Evolutionary conservation across 2,888 invertebrate genomes (phyloP).

Genomic region (Scaptodrosophila latifasciaeformis): DNA sequence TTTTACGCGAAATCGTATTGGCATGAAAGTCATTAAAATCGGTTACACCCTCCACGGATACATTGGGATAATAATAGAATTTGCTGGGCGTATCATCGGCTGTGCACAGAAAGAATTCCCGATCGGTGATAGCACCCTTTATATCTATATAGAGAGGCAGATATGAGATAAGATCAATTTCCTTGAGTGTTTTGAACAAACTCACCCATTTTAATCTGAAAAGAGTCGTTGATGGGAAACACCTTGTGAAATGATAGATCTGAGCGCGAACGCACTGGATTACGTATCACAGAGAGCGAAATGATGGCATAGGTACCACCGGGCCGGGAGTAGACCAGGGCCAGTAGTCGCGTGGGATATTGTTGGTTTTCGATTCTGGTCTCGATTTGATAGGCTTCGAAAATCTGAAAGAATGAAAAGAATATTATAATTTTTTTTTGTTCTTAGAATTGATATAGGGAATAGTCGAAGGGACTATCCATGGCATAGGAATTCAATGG

Average conservation of each 20-base stretch:
- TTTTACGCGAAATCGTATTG: conserved; percentile 56
- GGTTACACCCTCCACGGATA: conserved; percentile 45
- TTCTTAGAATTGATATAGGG: no score
- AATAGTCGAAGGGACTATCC: no score
- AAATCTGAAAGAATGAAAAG: conserved; percentile 55
- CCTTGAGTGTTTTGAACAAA: neutral
- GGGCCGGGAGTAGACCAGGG: conserved; percentile 68
- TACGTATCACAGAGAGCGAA: conserved; percentile 65
- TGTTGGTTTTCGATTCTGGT: conserved; percentile 70
- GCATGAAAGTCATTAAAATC: conserved; percentile 68
- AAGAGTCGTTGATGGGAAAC: conserved; percentile 86
- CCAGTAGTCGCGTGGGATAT: conserved; percentile 68
- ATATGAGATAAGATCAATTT: conserved; percentile 8
- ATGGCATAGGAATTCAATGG: no score
- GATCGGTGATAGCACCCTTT: conserved; percentile 64
- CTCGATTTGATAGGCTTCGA: conserved; percentile 74
- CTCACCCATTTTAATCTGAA: conserved; percentile 84
- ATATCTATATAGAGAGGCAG: conserved; percentile 38
- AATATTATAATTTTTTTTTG: no score
- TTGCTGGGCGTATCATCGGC: conserved; percentile 62
- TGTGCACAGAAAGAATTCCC: conserved; percentile 69
- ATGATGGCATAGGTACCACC: conserved; percentile 73
- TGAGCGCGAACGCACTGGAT: conserved; percentile 82
- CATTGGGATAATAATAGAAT: conserved; percentile 70
- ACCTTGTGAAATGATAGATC: conserved; percentile 88